Conservation (phyloP, 2,797 vertebrate genomes). For the Eulemur mongoz region DNA sequence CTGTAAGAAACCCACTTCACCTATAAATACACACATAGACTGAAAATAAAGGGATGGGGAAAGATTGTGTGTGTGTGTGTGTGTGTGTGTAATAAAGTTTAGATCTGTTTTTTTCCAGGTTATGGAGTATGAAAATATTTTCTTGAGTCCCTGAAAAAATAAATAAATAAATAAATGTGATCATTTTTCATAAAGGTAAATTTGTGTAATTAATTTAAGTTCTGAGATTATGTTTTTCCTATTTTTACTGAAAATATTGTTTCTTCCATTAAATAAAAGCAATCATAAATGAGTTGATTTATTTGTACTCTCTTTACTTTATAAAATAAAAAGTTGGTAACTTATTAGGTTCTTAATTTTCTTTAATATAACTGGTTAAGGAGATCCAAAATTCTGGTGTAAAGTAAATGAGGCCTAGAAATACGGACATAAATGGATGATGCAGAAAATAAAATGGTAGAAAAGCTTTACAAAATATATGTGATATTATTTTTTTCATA, state of each 20-base stretch:
- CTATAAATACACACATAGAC: too few relatives aligned
- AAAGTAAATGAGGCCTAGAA: background rate
- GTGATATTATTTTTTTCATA: background rate
- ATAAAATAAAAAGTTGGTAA: background rate
- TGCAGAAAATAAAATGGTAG: background rate
- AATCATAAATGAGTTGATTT: background rate
- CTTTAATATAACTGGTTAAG: background rate
- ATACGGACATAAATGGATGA: background rate
- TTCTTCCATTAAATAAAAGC: background rate
- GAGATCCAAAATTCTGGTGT: background rate
- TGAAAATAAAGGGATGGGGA: too few relatives aligned
- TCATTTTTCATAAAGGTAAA: background rate
- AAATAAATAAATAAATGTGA: background rate
- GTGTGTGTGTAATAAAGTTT: background rate
- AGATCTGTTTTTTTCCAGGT: background rate
- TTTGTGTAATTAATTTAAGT: background rate
- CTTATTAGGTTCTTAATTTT: background rate
- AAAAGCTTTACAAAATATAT: background rate
- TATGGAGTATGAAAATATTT: background rate
- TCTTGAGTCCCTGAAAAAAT: background rate
- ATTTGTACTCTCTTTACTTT: background rate
- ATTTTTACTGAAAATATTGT: background rate
- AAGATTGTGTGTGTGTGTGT: background rate
- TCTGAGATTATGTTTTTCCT: background rate
- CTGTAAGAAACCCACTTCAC: too few relatives aligned